Evolutionary conservation across 2,113 vertebrate species (phyloP).

Genomic region (Cyanoramphus novaezelandiae): DNA sequence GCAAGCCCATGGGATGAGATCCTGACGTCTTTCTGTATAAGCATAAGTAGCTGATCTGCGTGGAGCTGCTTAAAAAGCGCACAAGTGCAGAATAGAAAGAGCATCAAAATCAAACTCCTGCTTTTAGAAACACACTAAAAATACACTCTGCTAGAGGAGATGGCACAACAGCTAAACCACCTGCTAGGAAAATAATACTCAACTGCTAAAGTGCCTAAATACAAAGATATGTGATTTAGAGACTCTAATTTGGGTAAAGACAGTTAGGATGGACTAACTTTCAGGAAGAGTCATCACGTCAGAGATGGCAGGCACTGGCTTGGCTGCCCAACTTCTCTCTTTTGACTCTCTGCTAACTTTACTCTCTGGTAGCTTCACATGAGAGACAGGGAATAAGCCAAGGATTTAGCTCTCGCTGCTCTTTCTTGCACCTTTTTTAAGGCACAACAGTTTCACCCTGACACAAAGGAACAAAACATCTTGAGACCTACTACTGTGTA

Average conservation of each 20-base stretch:
- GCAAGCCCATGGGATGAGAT: not conserved
- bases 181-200: slow-evolving; percentile 36
- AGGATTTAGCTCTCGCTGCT: not conserved
- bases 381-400: not conserved
- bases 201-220: not conserved
- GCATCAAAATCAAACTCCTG: slow-evolving; percentile 18
- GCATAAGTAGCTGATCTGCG: not conserved
- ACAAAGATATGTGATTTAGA: not conserved
- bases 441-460: not conserved
- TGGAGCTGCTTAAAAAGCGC: not conserved
- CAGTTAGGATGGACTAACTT: not conserved
- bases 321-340: not conserved
- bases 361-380: not conserved
- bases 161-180: slow-evolving; percentile 37
- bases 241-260: not conserved
- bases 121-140: slow-evolving; percentile 52
- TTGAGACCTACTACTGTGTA: accelerated
- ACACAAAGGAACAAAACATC: not conserved
- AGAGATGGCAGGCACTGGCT: not conserved
- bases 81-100: not conserved
- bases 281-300: not conserved
- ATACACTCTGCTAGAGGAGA: not conserved
- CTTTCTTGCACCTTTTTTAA: not conserved
- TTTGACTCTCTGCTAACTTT: not conserved
- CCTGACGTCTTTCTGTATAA: not conserved